phyloP scores from a whole-genome alignment of 2,113 vertebrate genomes.

The Callaeas wilsoni region DNA sequence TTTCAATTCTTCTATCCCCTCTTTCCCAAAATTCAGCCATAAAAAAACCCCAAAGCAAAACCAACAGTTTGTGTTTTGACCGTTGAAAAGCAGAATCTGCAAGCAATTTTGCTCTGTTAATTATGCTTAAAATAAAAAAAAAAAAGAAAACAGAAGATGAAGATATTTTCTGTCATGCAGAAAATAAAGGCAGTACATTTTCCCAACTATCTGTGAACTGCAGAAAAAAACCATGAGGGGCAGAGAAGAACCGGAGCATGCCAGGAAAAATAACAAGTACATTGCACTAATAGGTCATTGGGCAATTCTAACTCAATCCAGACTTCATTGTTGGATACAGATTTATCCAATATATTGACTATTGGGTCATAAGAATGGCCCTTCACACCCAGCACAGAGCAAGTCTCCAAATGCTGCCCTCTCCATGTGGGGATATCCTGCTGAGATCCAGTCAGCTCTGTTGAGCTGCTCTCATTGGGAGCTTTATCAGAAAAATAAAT shows the following conservation, averaged over 20 bases:
- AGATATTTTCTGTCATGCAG: not conserved
- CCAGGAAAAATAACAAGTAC: not conserved
- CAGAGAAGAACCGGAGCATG: not conserved
- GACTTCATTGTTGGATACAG: not conserved
- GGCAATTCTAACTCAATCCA: not conserved
- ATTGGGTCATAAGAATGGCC: not conserved
- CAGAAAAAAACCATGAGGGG: not conserved
- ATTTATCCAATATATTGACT: not conserved
- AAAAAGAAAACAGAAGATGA: not conserved
- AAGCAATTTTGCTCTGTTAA: conserved; percentile 20
- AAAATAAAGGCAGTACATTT: not conserved
- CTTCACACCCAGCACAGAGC: not conserved
- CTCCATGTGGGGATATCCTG: rapidly evolving
- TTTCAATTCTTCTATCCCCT: not conserved
- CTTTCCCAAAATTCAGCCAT: not conserved
- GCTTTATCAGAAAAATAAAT: not conserved
- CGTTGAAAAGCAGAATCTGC: conserved; percentile 21
- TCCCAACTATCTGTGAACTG: not conserved
- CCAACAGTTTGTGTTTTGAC: not conserved
- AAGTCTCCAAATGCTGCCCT: not conserved
- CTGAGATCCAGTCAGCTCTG: not conserved
- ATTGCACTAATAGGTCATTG: not conserved
- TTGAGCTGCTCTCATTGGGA: not conserved
- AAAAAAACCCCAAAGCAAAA: conserved; percentile 30
- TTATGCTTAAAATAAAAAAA: not conserved